phyloP scores from a whole-genome alignment of 2,113 vertebrate species.

The Triplophysa tibetana region DNA sequence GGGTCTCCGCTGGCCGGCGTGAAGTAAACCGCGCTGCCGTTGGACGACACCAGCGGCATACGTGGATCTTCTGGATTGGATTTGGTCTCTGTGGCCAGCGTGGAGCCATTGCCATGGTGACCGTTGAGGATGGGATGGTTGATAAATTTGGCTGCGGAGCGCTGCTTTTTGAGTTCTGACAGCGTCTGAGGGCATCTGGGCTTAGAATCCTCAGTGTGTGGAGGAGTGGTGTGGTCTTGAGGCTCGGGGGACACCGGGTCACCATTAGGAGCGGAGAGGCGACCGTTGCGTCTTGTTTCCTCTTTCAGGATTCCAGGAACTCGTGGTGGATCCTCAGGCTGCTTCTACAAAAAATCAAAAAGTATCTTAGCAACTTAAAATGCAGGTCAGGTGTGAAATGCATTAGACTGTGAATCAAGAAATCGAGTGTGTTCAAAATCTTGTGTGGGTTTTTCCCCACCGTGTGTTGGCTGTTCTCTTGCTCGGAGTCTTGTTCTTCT shows the following conservation, averaged over 20 bases:
- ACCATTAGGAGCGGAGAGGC: constrained; percentile 66
- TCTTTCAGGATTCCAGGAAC: constrained; percentile 75
- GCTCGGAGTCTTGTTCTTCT: constrained; percentile 83
- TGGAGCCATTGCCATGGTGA: constrained; percentile 79
- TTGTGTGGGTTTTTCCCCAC: constrained; percentile 65
- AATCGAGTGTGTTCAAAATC: no score
- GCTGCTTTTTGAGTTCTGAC: constrained; percentile 92
- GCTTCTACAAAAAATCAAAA: constrained; percentile 56
- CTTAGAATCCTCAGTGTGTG: constrained; percentile 69
- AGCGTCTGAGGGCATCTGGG: constrained; percentile 84
- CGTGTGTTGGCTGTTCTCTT: constrained; percentile 80
- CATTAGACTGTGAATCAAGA: neutral
- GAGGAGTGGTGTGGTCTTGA: constrained; percentile 47
- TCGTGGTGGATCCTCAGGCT: constrained; percentile 67
- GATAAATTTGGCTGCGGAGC: constrained; percentile 88
- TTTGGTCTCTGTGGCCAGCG: constrained; percentile 71
- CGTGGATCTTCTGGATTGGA: constrained; percentile 80
- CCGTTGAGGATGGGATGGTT: constrained; percentile 87
- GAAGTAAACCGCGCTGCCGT: constrained; percentile 88
- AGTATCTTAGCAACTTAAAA: neutral
- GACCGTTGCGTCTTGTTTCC: constrained; percentile 75
- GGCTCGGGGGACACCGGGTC: constrained; percentile 45
- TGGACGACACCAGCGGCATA: constrained; percentile 88
- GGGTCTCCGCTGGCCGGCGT: constrained; percentile 92
- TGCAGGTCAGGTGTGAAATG: no score